A percentile compares a stretch with the other conserved stretches of the same genome.
Conservation (phyloP, 1,140 invertebrate species). For the Streblospio benedicti region DNA sequence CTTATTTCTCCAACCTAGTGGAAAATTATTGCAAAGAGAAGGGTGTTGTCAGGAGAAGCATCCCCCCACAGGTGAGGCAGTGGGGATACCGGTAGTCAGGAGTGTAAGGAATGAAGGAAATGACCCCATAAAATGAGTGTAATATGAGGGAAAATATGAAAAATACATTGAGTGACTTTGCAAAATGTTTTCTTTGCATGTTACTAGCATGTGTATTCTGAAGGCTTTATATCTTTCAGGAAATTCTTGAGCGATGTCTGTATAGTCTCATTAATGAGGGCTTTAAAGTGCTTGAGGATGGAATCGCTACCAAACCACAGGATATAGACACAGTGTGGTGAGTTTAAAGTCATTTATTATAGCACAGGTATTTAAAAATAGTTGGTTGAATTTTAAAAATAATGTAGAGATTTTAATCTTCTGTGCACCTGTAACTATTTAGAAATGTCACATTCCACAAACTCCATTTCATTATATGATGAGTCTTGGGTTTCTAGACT, state of each 20-base stretch:
- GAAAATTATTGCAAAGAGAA: slow-evolving; percentile 25
- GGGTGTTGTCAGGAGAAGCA: slow-evolving; percentile 27
- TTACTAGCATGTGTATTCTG: neutral
- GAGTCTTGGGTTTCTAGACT: no score
- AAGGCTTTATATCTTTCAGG: slow-evolving; percentile 26
- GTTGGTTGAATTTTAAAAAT: no score
- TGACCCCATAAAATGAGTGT: no score
- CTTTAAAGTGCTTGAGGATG: slow-evolving; percentile 41
- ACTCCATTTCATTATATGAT: no score
- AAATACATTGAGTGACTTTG: neutral
- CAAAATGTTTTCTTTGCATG: neutral
- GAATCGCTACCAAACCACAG: slow-evolving; percentile 31
- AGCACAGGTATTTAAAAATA: no score
- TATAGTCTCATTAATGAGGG: slow-evolving; percentile 42
- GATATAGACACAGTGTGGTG: slow-evolving; percentile 40
- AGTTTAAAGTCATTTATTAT: no score
- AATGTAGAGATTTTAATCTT: no score
- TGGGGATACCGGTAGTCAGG: no score
- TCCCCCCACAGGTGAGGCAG: slow-evolving; percentile 28
- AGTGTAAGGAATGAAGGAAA: no score
- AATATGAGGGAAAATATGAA: no score
- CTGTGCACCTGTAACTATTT: no score
- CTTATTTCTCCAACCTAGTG: slow-evolving; percentile 28
- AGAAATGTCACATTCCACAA: no score
- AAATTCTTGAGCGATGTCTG: slow-evolving; percentile 38